These are phyloP conservation scores for Siniperca knerii DNA, from an alignment of 2,113 vertebrate genomes.

Conservation along the genomic window DNA sequence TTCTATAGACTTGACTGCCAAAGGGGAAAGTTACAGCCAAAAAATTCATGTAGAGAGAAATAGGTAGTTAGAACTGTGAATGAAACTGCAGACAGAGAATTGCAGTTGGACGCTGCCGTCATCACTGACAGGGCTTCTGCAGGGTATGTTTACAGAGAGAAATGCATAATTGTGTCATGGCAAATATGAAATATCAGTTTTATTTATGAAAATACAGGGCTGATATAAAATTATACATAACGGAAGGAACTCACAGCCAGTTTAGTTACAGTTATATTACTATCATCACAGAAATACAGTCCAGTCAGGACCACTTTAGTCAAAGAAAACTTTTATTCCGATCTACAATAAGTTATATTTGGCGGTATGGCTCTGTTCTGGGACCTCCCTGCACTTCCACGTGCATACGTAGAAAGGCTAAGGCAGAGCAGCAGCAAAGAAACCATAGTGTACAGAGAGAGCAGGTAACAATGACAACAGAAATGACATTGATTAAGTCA, in stretches of 20 bases:
- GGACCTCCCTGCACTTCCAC: too few species aligned
- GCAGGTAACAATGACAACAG: too few species aligned
- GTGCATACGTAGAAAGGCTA: too few species aligned
- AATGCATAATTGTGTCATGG: neutral
- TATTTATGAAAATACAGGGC: neutral
- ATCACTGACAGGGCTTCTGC: too few species aligned
- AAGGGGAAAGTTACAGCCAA: too few species aligned
- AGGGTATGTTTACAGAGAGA: conserved; percentile 6
- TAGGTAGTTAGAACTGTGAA: neutral
- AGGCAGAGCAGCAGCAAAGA: too few species aligned
- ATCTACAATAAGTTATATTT: too few species aligned
- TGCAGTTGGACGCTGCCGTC: neutral
- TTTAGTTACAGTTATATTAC: neutral
- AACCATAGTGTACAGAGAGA: too few species aligned
- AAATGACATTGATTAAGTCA: too few species aligned
- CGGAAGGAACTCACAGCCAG: neutral
- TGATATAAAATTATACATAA: neutral
- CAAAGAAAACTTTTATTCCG: too few species aligned
- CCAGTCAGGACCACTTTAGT: too few species aligned
- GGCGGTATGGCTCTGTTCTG: too few species aligned
- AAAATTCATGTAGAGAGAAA: neutral
- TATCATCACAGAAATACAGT: neutral
- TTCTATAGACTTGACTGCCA: neutral
- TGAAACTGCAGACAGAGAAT: neutral
- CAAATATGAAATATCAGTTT: neutral